Conservation (phyloP, 2,888 invertebrate genomes). For the Hemithea aestivaria region DNA sequence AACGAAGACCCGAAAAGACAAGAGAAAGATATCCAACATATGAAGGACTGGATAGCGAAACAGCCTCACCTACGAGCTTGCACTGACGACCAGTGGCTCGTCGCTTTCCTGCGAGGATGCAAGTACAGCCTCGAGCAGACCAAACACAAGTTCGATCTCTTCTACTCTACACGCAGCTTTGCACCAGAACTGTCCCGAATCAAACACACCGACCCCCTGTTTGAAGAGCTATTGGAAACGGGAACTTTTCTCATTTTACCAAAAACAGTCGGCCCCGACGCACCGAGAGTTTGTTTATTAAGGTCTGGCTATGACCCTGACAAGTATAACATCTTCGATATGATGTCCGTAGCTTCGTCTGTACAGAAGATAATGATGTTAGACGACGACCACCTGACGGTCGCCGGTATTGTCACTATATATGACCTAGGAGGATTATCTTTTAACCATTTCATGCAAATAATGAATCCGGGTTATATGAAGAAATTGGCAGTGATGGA, state of each 20-base stretch:
- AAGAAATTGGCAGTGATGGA: slow-evolving; percentile 69
- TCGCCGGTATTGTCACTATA: slow-evolving; percentile 62
- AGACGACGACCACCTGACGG: slow-evolving; percentile 72
- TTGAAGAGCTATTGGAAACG: too few species aligned
- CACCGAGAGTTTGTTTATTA: too few species aligned
- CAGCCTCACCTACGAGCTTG: slow-evolving; percentile 41
- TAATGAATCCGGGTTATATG: slow-evolving; percentile 70
- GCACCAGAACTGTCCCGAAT: slow-evolving; percentile 76
- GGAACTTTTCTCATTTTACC: too few species aligned
- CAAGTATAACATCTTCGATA: too few species aligned
- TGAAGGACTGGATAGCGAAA: slow-evolving; percentile 74
- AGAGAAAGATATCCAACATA: slow-evolving; percentile 61
- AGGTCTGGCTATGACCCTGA: too few species aligned
- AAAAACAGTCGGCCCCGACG: too few species aligned
- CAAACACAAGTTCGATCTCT: slow-evolving; percentile 80
- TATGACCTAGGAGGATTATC: slow-evolving; percentile 72
- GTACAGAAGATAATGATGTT: slow-evolving; percentile 67
- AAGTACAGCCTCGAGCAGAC: slow-evolving; percentile 80
- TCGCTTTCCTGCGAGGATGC: slow-evolving; percentile 80
- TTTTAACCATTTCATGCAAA: slow-evolving; percentile 71
- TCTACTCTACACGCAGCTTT: slow-evolving; percentile 72
- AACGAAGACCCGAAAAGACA: slow-evolving; percentile 39
- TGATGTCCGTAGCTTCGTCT: too few species aligned
- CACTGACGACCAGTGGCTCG: slow-evolving; percentile 76
- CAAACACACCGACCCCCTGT: too few species aligned